Conservation (phyloP, 2,888 invertebrate genomes). For the Caenorhabditis afra region DNA sequence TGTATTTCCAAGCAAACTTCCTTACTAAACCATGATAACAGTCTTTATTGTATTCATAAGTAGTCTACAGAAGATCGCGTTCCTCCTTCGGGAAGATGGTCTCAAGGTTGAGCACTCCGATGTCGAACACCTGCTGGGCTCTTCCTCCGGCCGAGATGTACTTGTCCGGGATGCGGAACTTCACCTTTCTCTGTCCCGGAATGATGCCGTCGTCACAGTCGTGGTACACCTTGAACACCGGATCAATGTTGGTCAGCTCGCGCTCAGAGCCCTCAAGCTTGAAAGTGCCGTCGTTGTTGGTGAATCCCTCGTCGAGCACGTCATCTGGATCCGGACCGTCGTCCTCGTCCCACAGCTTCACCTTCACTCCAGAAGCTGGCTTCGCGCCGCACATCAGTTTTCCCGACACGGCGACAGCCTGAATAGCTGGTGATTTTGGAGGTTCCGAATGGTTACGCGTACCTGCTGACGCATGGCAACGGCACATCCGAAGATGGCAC, state of each 20-base stretch:
- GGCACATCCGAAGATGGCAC: slow-evolving; percentile 64
- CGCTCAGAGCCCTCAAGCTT: slow-evolving; percentile 67
- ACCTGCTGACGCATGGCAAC: slow-evolving; percentile 71
- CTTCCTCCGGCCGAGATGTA: slow-evolving; percentile 70
- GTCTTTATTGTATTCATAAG: not conserved
- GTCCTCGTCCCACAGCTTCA: slow-evolving; percentile 73
- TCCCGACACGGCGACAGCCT: slow-evolving; percentile 69
- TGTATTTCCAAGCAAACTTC: not conserved
- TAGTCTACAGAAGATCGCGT: slow-evolving; percentile 70
- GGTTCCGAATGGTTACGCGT: not conserved
- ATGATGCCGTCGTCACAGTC: slow-evolving; percentile 75
- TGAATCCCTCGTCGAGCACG: slow-evolving; percentile 72
- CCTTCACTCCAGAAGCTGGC: slow-evolving; percentile 69
- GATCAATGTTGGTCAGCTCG: slow-evolving; percentile 74
- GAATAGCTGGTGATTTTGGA: not conserved
- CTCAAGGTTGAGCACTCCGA: slow-evolving; percentile 70
- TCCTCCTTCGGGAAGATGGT: slow-evolving; percentile 76
- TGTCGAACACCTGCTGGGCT: slow-evolving; percentile 68
- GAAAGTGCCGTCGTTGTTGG: slow-evolving; percentile 70
- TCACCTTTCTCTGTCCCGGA: slow-evolving; percentile 73
- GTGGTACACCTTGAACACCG: slow-evolving; percentile 75
- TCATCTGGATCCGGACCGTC: slow-evolving; percentile 75
- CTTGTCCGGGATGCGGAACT: slow-evolving; percentile 71
- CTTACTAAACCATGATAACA: not conserved
- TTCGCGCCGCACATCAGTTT: slow-evolving; percentile 66